Evolutionary conservation across 2,888 invertebrate species (phyloP).

Genomic region (Cinara cedri): DNA sequence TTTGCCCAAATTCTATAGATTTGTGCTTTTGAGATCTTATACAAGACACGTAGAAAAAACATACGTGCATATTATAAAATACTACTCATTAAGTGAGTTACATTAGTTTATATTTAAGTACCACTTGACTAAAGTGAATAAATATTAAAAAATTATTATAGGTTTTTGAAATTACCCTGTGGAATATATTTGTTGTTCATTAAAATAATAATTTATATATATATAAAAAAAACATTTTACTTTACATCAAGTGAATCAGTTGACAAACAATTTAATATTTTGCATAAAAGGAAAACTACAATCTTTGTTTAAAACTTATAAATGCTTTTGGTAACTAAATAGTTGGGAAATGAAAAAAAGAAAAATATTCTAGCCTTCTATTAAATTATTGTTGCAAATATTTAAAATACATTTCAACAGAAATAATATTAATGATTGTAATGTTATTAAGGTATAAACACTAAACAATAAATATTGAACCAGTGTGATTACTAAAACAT

Average conservation of each 20-base stretch:
- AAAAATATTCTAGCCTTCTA: slow-evolving; percentile 36
- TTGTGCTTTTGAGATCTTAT: slow-evolving; percentile 56
- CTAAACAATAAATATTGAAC: too few relatives aligned
- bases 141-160: slow-evolving; percentile 40
- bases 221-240: slow-evolving; percentile 34
- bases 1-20: slow-evolving; percentile 51
- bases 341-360: slow-evolving; percentile 32
- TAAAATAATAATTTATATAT: slow-evolving; percentile 10
- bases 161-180: slow-evolving; percentile 53
- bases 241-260: slow-evolving; percentile 32
- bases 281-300: slow-evolving; percentile 32
- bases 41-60: slow-evolving; percentile 53
- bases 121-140: slow-evolving; percentile 57
- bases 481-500: too few relatives aligned
- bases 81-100: slow-evolving; percentile 53
- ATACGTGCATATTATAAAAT: slow-evolving; percentile 57
- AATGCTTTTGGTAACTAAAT: slow-evolving; percentile 56
- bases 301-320: slow-evolving; percentile 28
- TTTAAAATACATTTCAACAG: neutral
- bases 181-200: slow-evolving; percentile 30
- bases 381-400: slow-evolving; percentile 8
- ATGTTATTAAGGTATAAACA: too few relatives aligned
- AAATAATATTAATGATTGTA: neutral
- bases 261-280: slow-evolving; percentile 40
- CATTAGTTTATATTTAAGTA: slow-evolving; percentile 53